Conservation (phyloP, 2,888 invertebrate species). For the Drosophila maculinotata region DNA sequence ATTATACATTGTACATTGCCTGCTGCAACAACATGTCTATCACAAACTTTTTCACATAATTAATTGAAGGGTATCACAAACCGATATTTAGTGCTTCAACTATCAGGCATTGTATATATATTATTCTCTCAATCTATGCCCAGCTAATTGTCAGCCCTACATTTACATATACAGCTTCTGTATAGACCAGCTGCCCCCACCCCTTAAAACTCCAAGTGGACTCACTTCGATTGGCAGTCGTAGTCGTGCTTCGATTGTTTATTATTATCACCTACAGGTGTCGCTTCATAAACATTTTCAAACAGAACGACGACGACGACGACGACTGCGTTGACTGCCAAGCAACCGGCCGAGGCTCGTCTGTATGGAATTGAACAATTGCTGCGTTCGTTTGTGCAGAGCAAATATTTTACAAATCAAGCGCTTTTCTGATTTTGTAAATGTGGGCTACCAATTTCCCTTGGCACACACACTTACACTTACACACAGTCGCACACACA, state of each 20-base stretch:
- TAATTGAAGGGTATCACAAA: no score
- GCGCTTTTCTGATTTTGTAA: conserved; percentile 81
- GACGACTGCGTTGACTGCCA: conserved; percentile 31
- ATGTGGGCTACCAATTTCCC: conserved; percentile 80
- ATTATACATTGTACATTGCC: no score
- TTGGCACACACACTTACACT: conserved; percentile 58
- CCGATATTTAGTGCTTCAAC: no score
- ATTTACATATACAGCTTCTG: conserved; percentile 30
- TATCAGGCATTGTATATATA: no score
- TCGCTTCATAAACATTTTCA: conserved; percentile 79
- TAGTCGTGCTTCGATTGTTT: conserved; percentile 75
- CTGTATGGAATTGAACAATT: conserved; percentile 77
- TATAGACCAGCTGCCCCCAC: conserved; percentile 3
- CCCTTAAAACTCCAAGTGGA: conserved; percentile 19
- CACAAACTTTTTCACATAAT: no score
- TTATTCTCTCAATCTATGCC: neutral
- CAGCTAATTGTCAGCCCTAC: conserved; percentile 18
- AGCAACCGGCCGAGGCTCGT: conserved; percentile 34
- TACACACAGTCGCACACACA: conserved; percentile 53
- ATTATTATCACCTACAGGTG: conserved; percentile 81
- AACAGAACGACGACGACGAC: conserved; percentile 55
- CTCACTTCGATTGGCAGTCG: conserved; percentile 66
- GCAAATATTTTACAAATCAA: conserved; percentile 80
- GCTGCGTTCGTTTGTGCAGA: conserved; percentile 78
- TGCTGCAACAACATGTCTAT: no score